These are phyloP conservation scores for Danionella dracula DNA, from an alignment of 2,797 vertebrate species.

Conservation along the genomic window DNA sequence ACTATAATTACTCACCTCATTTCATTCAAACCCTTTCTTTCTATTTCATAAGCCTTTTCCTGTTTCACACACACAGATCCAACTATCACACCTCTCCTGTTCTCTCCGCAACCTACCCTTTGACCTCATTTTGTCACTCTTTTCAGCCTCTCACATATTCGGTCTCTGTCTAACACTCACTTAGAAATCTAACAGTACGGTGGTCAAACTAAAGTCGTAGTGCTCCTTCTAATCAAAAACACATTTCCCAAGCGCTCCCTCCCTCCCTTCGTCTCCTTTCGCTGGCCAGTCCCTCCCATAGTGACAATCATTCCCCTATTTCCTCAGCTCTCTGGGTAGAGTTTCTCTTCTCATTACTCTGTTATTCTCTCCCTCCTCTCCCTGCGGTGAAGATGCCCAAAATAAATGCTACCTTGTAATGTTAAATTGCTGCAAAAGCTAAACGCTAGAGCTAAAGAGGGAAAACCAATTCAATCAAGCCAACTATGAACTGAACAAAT, in stretches of 20 bases:
- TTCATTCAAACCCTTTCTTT: slow-evolving; percentile 57
- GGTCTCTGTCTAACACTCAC: slow-evolving; percentile 57
- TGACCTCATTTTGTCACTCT: slow-evolving; percentile 47
- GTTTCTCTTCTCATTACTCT: slow-evolving; percentile 32
- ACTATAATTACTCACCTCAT: slow-evolving; percentile 66
- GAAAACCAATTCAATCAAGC: too few species aligned
- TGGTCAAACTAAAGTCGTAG: slow-evolving; percentile 63
- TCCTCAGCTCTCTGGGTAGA: slow-evolving; percentile 51
- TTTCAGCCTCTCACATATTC: slow-evolving; percentile 52
- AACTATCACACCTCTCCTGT: slow-evolving; percentile 60
- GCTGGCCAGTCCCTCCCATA: slow-evolving; percentile 50
- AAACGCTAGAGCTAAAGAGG: slow-evolving; percentile 37
- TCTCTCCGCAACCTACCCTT: slow-evolving; percentile 53
- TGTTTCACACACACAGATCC: slow-evolving; percentile 58
- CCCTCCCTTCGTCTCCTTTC: slow-evolving; percentile 46
- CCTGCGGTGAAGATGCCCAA: slow-evolving; percentile 49
- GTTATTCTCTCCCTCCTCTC: slow-evolving; percentile 29
- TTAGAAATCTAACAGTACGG: slow-evolving; percentile 61
- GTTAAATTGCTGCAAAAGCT: slow-evolving; percentile 34
- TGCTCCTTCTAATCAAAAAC: slow-evolving; percentile 70
- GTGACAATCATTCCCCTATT: slow-evolving; percentile 64
- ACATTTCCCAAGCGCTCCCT: slow-evolving; percentile 57
- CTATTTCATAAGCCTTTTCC: slow-evolving; percentile 34
- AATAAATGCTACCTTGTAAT: slow-evolving; percentile 48
- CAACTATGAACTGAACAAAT: too few species aligned